phyloP scores from a whole-genome alignment of 2,113 vertebrate species.

The Pseudorasbora parva region DNA sequence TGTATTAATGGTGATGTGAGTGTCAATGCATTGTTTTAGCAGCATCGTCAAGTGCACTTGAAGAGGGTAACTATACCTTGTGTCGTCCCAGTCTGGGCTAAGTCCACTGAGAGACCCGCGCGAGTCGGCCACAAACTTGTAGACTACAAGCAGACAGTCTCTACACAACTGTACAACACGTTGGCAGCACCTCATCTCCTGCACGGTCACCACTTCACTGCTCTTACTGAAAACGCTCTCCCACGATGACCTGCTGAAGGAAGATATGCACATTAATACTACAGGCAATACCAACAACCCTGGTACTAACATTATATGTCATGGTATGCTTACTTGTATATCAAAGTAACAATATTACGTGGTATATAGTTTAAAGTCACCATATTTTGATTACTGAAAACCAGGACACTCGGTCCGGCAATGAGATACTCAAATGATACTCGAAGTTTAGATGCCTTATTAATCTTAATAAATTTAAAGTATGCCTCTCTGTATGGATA shows the following conservation, averaged over 20 bases:
- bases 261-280: slow-evolving; percentile 6
- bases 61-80: slow-evolving; percentile 80
- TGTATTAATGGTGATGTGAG: slow-evolving; percentile 71
- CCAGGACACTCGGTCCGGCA: too few relatives aligned
- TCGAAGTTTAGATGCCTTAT: too few relatives aligned
- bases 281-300: background rate
- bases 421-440: too few relatives aligned
- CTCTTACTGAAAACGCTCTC: slow-evolving; percentile 90
- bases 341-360: background rate
- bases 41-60: slow-evolving; percentile 51
- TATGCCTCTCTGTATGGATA: too few relatives aligned
- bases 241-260: slow-evolving; percentile 85
- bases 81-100: slow-evolving; percentile 88
- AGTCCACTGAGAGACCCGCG: slow-evolving; percentile 84
- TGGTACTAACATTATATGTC: background rate
- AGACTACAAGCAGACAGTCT: slow-evolving; percentile 93
- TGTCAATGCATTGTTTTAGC: slow-evolving; percentile 80
- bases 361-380: too few relatives aligned
- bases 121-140: slow-evolving; percentile 90
- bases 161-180: slow-evolving; percentile 93
- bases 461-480: too few relatives aligned
- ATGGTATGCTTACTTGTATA: background rate
- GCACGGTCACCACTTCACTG: slow-evolving; percentile 86
- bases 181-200: slow-evolving; percentile 91
- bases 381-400: too few relatives aligned